These are phyloP conservation scores for Sakesphorus luctuosus DNA, from an alignment of 2,113 vertebrate genomes.

Conservation along the genomic window DNA sequence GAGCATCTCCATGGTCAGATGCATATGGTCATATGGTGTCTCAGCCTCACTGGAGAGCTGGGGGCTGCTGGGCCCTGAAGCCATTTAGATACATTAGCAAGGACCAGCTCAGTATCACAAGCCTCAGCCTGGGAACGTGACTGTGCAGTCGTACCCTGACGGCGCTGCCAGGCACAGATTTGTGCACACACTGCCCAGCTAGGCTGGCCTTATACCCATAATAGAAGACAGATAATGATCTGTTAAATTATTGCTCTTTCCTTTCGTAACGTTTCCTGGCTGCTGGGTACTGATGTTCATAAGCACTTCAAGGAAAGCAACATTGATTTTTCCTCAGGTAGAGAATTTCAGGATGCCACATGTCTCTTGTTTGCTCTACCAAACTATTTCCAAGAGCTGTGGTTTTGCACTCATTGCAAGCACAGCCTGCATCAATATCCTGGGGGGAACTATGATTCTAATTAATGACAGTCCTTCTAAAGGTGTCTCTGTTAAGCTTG, in stretches of 20 bases:
- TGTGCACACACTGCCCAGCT: fast-evolving
- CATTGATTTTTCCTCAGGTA: conserved; percentile 38
- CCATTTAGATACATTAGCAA: neutral
- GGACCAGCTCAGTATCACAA: neutral
- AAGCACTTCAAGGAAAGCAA: conserved; percentile 29
- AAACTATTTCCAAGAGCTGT: neutral
- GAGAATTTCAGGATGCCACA: neutral
- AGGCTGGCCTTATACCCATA: neutral
- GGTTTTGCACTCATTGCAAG: conserved; percentile 31
- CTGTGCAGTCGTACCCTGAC: neutral
- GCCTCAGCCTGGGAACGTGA: neutral
- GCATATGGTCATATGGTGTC: conserved; percentile 11
- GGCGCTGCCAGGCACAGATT: neutral
- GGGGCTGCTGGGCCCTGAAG: conserved; percentile 4
- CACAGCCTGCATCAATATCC: conserved; percentile 50
- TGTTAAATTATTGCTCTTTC: conserved; percentile 14
- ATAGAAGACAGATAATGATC: conserved; percentile 5
- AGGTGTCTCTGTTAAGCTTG: conserved; percentile 45
- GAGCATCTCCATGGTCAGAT: neutral
- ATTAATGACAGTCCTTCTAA: conserved; percentile 13
- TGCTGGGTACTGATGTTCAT: neutral
- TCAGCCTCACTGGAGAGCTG: neutral
- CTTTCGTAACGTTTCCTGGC: neutral
- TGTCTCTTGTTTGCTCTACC: conserved; percentile 36
- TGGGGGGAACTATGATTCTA: neutral